These are phyloP conservation scores for Pseudomyrmex pallidus DNA, from an alignment of 1,140 invertebrate species.

Conservation along the genomic window DNA sequence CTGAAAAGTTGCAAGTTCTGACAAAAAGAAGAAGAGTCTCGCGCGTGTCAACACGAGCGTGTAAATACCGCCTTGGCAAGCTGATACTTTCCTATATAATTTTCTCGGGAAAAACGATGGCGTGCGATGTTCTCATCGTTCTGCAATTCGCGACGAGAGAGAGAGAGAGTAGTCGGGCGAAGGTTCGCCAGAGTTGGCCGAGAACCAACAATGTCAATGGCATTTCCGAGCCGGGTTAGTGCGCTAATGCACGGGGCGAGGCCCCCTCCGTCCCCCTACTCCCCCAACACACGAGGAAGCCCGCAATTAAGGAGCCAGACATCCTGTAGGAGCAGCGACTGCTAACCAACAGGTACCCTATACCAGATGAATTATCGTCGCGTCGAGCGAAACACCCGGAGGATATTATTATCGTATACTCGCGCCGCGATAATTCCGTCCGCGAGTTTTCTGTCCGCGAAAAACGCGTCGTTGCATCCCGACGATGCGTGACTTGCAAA, in stretches of 20 bases:
- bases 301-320: constrained; percentile 62
- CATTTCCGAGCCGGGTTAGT: constrained; percentile 66
- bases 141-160: constrained; percentile 13
- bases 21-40: not conserved
- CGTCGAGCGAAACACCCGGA: not conserved
- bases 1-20: not conserved
- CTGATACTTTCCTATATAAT: not conserved
- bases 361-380: constrained; percentile 40
- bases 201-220: constrained; percentile 75
- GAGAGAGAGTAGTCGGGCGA: no score
- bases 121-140: constrained; percentile 14
- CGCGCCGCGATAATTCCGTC: constrained; percentile 37
- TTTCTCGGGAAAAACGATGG: constrained; percentile 3
- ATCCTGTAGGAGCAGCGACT: constrained; percentile 38
- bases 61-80: not conserved
- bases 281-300: constrained; percentile 12
- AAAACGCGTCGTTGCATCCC: constrained; percentile 3
- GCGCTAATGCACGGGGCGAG: constrained; percentile 12
- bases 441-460: not conserved
- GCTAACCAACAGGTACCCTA: constrained; percentile 45
- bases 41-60: not conserved
- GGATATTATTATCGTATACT: constrained; percentile 41
- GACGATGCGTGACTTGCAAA: constrained; percentile 1
- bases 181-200: constrained; percentile 59
- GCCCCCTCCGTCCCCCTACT: not conserved